Conservation (phyloP, 2,888 invertebrate genomes). For the Macrosoma leucophasiata region DNA sequence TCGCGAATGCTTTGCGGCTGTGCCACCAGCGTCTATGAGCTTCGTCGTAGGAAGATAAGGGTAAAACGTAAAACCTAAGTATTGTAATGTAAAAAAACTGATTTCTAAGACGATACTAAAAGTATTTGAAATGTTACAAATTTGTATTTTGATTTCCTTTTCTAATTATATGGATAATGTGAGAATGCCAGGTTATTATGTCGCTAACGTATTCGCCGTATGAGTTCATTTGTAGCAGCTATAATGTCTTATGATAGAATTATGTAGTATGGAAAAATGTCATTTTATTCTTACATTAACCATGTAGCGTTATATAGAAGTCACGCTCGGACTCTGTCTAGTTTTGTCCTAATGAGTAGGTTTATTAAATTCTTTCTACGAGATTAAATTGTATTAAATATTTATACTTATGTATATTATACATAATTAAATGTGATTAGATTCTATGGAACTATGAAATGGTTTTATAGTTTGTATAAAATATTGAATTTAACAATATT, state of each 20-base stretch:
- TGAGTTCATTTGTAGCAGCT: conserved; percentile 7
- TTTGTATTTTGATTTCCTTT: conserved; percentile 58
- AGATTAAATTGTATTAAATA: conserved; percentile 42
- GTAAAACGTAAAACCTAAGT: conserved; percentile 58
- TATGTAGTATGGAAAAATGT: conserved; percentile 11
- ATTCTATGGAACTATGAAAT: conserved; percentile 55
- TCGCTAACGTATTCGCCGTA: conserved; percentile 19
- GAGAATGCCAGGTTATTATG: conserved; percentile 21
- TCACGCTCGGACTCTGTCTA: conserved; percentile 7
- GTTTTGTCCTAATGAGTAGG: conserved; percentile 32
- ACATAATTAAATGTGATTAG: conserved; percentile 51
- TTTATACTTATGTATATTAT: conserved; percentile 47
- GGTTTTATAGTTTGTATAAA: conserved; percentile 48
- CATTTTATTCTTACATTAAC: conserved; percentile 26
- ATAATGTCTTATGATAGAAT: conserved; percentile 26
- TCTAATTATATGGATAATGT: conserved; percentile 31
- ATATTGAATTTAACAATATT: conserved; percentile 18
- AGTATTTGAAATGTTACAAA: conserved; percentile 73
- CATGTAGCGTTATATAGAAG: conserved; percentile 19
- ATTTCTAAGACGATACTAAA: conserved; percentile 66
- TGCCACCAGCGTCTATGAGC: conserved; percentile 63
- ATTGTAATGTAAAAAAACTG: conserved; percentile 56
- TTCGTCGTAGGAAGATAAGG: conserved; percentile 69
- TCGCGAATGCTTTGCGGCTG: conserved; percentile 51
- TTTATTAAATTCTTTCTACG: conserved; percentile 36